Base-by-base conservation (phyloP, 2,113 vertebrate genomes). In the Hucho hucho region DNA sequence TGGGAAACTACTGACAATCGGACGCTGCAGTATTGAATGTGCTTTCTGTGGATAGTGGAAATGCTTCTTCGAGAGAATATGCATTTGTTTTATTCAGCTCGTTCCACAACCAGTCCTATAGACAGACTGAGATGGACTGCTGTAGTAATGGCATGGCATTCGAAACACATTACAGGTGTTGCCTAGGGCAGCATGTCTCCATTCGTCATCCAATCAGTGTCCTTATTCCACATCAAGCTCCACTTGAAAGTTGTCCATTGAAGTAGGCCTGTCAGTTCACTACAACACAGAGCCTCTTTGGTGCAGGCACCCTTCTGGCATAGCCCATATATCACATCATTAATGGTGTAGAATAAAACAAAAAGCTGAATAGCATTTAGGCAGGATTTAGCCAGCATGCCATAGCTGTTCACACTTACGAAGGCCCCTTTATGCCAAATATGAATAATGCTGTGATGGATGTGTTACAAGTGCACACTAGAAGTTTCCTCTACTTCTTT, bases 241-340 rank as follows among this genome's bases (percentile, higher is more conserved):
- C 80, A 59, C 82, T 85, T 75, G 75, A 85, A 85, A 83, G 18
- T 47, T 81, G 82, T 89, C 88, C 84, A 72, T 87, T 81, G 79
- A 24, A 66, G 7, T 16, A 29, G 70, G 69, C 65, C 49, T 28
- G 70, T 73, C 37, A 6, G 46, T 65, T 11, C 1, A 43, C 69
- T 13, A 53, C 66, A 77, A n/a, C 56, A 73, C n/a, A 68, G 75
- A 49, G 22, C 43, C 63, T 68, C 22, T 53, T 28, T 68, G 3
- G 11, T 12, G 49, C 70, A 71, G 63, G 63, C 29, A 29, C 56
- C 24, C 46, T 29, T 64, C 43, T n/a, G 73, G 20, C 6, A 49
- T 26, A 75, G 75, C 74, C 78, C 78, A 80, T 79, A 61, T 53
- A 80, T 75, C 66, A 75, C 70, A 76, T 59, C 77, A 69, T 72